Percentiles rank a stretch among this genome's conserved stretches.
These are phyloP conservation scores for Laspeyria flexula DNA, from an alignment of 2,888 invertebrate species.

Conservation along the genomic window DNA sequence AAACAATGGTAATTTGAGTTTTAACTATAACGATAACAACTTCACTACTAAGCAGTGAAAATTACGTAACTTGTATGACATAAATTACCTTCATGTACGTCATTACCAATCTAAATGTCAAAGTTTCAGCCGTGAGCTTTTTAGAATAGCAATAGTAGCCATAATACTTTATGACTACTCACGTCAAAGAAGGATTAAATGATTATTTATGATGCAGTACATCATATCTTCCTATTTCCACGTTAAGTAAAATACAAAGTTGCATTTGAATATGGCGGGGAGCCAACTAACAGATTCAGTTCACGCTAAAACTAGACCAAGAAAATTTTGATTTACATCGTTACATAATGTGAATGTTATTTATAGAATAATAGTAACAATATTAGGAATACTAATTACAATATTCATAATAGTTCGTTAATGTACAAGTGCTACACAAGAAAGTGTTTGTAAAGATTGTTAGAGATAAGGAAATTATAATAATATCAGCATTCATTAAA, in stretches of 20 bases:
- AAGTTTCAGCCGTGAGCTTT: neutral
- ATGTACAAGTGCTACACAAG: no score
- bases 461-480: no score
- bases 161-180: neutral
- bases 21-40: no score
- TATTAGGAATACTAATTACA: no score
- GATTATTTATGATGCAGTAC: conserved; percentile 5
- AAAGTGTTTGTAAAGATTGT: no score
- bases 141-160: neutral
- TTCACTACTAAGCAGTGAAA: neutral
- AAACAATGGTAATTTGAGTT: no score
- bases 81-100: neutral
- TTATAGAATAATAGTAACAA: neutral
- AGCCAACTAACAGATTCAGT: conserved; percentile 31
- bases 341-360: conserved; percentile 4
- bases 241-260: conserved; percentile 26
- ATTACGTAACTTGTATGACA: neutral
- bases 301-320: conserved; percentile 15
- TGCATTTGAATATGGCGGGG: conserved; percentile 25
- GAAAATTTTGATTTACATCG: conserved; percentile 7
- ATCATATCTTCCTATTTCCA: conserved; percentile 23
- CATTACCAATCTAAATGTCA: conserved; percentile 1
- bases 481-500: no score
- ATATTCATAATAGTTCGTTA: no score
- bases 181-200: conserved; percentile 7